phyloP scores from a whole-genome alignment of 2,888 invertebrate genomes.

The Volucella inanis region DNA sequence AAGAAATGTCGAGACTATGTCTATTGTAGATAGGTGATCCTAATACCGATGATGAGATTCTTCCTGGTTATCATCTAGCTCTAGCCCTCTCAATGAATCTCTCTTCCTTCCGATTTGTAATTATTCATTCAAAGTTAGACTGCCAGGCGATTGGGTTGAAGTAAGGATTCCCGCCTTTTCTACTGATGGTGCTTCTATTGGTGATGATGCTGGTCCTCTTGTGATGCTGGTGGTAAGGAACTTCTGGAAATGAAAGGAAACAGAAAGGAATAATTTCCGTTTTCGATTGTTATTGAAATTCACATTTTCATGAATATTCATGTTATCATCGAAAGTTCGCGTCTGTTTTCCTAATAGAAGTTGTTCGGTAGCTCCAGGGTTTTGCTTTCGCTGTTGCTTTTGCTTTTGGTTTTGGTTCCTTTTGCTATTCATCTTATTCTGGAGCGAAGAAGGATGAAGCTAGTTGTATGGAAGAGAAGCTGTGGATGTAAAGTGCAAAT shows the following conservation, averaged over 20 bases:
- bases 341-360: conserved; percentile 68
- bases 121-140: conserved; percentile 74
- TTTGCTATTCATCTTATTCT: not conserved
- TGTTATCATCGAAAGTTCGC: conserved; percentile 71
- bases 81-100: conserved; percentile 4
- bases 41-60: conserved; percentile 66
- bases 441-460: conserved; percentile 14
- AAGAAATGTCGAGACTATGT: conserved; percentile 49
- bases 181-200: too few relatives aligned
- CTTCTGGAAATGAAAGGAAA: conserved; percentile 72
- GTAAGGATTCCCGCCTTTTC: not conserved
- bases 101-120: conserved; percentile 56
- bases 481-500: conserved; percentile 31
- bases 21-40: conserved; percentile 43
- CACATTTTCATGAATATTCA: conserved; percentile 75
- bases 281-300: conserved; percentile 75
- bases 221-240: conserved; percentile 42
- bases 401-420: not conserved
- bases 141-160: not conserved
- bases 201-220: not conserved
- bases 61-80: conserved; percentile 65
- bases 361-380: conserved; percentile 21
- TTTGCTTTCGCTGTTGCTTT: not conserved
- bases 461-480: conserved; percentile 6
- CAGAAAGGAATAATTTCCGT: conserved; percentile 75